Evolutionary conservation across 2,797 vertebrate genomes (phyloP).

Genomic region (Parotocinclus haroldoi): DNA sequence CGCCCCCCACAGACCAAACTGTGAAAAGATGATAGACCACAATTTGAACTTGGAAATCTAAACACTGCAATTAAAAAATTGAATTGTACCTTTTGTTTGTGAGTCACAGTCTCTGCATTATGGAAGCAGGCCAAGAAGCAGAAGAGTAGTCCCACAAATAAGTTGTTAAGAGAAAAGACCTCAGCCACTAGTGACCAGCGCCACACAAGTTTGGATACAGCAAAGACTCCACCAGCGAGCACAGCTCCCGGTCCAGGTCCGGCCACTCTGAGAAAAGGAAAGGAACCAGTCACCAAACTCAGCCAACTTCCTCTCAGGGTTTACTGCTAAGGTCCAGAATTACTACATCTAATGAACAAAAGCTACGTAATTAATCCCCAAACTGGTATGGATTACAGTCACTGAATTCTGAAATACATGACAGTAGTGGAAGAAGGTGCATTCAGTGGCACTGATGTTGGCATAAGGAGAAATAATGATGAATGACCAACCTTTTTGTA

Average conservation of each 20-base stretch:
- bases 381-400: constrained; percentile 36
- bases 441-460: constrained; percentile 8
- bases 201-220: constrained; percentile 92
- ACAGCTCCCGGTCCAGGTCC: constrained; percentile 86
- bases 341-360: constrained; percentile 39
- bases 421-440: constrained; percentile 31
- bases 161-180: constrained; percentile 97
- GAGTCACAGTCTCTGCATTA: constrained; percentile 70
- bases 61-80: neutral
- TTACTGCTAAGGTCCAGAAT: constrained; percentile 30
- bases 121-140: constrained; percentile 79
- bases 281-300: constrained; percentile 2
- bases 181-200: constrained; percentile 93
- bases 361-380: constrained; percentile 35
- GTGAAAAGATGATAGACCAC: constrained; percentile 4
- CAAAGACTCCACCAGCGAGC: constrained; percentile 89
- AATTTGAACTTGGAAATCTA: too few species aligned
- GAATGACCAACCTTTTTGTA: neutral
- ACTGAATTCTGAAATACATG: constrained; percentile 34
- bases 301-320: constrained; percentile 22
- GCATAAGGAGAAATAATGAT: constrained; percentile 17
- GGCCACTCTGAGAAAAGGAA: constrained; percentile 82
- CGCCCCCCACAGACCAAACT: constrained; percentile 84
- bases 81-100: constrained; percentile 85
- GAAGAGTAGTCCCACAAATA: constrained; percentile 90